Evolutionary conservation across 1,140 invertebrate genomes (phyloP).

Genomic region (Anastrepha ludens): DNA sequence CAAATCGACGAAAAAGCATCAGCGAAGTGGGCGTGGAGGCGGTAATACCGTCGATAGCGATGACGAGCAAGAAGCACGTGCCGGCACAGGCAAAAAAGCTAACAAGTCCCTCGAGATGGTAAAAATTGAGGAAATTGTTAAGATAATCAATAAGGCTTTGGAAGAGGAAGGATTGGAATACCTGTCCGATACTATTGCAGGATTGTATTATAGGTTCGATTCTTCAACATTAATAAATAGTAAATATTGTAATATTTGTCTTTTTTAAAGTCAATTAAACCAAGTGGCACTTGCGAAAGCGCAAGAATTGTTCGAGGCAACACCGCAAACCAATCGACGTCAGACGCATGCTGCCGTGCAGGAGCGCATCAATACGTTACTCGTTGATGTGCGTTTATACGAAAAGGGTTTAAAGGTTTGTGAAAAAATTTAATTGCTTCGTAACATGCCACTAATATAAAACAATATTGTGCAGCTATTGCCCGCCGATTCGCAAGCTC

Average conservation of each 20-base stretch:
- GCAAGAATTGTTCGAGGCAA: constrained; percentile 82
- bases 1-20: constrained; percentile 91
- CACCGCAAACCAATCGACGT: constrained; percentile 81
- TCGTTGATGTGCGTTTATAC: constrained; percentile 87
- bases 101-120: constrained; percentile 73
- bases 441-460: background rate
- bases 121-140: constrained; percentile 81
- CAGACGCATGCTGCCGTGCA: constrained; percentile 87
- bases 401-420: constrained; percentile 87
- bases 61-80: constrained; percentile 73
- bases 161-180: constrained; percentile 81
- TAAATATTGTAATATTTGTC: background rate
- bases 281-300: constrained; percentile 78
- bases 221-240: constrained; percentile 65
- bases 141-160: constrained; percentile 79
- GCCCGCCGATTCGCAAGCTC: constrained; percentile 77
- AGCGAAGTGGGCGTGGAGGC: constrained; percentile 75
- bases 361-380: constrained; percentile 86
- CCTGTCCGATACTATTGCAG: constrained; percentile 78
- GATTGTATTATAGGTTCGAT: constrained; percentile 78
- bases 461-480: constrained; percentile 68
- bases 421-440: background rate
- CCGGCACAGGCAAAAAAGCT: constrained; percentile 53
- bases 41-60: constrained; percentile 80
- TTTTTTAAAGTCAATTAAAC: constrained; percentile 70